Evolutionary conservation across 1,140 invertebrate species (phyloP).

Genomic region (Micrasema minimum): DNA sequence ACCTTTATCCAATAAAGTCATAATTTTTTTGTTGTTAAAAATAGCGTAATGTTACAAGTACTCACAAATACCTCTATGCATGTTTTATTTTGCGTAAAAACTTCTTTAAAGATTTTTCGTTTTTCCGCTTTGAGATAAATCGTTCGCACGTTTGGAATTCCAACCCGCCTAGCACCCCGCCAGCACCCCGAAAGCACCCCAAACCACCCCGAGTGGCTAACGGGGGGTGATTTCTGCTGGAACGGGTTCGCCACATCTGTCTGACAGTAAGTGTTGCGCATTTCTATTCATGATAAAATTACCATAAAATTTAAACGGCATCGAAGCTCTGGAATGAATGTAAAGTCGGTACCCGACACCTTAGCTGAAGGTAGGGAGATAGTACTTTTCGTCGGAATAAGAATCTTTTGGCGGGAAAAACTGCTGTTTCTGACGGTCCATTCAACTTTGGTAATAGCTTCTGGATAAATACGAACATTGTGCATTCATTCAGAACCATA

Average conservation of each 20-base stretch:
- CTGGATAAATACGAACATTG: too few relatives aligned
- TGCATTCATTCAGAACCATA: too few relatives aligned
- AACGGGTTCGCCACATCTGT: constrained; percentile 44
- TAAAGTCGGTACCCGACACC: constrained; percentile 37
- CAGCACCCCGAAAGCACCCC: neutral
- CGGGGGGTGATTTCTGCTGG: neutral
- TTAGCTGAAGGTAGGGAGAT: constrained; percentile 14
- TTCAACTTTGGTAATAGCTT: constrained; percentile 22
- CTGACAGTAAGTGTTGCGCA: constrained; percentile 47
- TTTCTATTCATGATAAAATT: constrained; percentile 54
- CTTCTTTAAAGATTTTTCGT: neutral
- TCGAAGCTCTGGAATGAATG: constrained; percentile 50
- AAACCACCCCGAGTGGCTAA: too few relatives aligned
- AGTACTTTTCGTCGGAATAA: too few relatives aligned
- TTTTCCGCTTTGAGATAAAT: constrained; percentile 5
- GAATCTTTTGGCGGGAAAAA: too few relatives aligned
- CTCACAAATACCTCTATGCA: neutral
- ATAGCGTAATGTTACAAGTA: neutral
- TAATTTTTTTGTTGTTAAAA: too few relatives aligned
- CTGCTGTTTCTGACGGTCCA: neutral
- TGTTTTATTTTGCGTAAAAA: neutral
- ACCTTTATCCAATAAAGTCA: too few relatives aligned
- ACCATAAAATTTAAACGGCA: constrained; percentile 53
- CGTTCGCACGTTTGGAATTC: constrained; percentile 10
- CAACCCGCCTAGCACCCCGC: neutral